Base-by-base conservation (phyloP, 2,888 invertebrate species). In the Lomographa bimaculata region DNA sequence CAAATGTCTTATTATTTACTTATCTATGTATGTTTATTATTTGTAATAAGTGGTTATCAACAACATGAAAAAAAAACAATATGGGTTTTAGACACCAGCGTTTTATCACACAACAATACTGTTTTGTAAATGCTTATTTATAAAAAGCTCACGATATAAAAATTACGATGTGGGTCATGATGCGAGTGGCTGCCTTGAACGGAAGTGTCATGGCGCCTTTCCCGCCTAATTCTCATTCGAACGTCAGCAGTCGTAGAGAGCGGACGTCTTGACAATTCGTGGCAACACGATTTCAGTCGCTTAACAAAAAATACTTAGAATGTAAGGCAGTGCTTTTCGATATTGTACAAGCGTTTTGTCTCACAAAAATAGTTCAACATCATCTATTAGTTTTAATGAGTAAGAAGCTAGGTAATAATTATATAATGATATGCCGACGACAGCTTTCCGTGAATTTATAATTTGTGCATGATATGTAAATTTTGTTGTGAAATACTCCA, bases 311-410 rank as follows among this genome's bases (percentile, higher is more conserved):
- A 70, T 76, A 79, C 82, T 81, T 84, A 86, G 64, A 73, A 76
- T 75, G 70, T 85, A 87, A 86, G 87, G 87, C 87, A 89, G 87
- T 89, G 85, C 78, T 81, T 76, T 66, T 71, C 65, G 64, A 72
- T 63, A 72, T 70, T 68, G 66, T 75, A 76, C 61, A 82, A 80
- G 81, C 81, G 62, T 77, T 64, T 60, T 60, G 56, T 69, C 58
- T 64, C 56, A 60, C 69, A 69, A 66, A 63, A 51, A 41, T 51
- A 51, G 23, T 41, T 36, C 9, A 43, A 38, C 34, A 53, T 16
- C 10, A 11, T 41, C 42, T 48, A 49, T 47, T 43, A 57, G 38
- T 35, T 47, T 44, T 42, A 46, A 44, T 50, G 42, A 44, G 36
- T 32, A 45, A 44, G 51, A 51, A 51, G 51, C 51, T 54, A 49